Evolutionary conservation across 2,113 vertebrate species (phyloP).

Genomic region (Saguinus midas): DNA sequence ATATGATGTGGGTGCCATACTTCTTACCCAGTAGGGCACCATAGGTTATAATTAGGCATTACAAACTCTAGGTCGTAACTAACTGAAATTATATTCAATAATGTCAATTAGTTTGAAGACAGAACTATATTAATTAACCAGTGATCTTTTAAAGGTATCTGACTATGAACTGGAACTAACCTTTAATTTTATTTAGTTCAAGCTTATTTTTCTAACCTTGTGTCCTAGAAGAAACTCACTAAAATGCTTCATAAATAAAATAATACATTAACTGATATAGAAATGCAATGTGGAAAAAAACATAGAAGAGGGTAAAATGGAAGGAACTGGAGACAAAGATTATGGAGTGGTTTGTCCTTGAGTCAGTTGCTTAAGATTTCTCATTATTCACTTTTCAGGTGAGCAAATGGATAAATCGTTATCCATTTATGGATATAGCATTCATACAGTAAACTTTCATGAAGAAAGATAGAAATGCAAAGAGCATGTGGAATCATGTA

Average conservation of each 20-base stretch:
- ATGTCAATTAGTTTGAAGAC: not conserved
- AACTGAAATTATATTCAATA: not conserved
- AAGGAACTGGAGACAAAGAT: not conserved
- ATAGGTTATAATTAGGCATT: not conserved
- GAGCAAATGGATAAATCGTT: not conserved
- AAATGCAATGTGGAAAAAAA: not conserved
- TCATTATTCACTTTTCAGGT: not conserved
- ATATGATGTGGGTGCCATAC: not conserved
- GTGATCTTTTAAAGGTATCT: not conserved
- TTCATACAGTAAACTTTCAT: not conserved
- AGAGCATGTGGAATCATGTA: not conserved
- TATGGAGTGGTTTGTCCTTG: not conserved
- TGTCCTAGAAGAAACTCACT: not conserved
- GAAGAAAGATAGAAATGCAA: not conserved
- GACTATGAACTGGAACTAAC: not conserved
- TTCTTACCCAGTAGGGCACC: not conserved
- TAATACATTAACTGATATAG: not conserved
- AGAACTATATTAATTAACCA: not conserved
- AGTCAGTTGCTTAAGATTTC: not conserved
- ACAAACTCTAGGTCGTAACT: not conserved
- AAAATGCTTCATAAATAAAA: not conserved
- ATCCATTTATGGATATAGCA: not conserved
- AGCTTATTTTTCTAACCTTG: not conserved
- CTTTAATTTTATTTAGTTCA: not conserved
- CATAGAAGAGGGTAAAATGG: not conserved